These are phyloP conservation scores for Cantharis nigra DNA, from an alignment of 2,888 invertebrate genomes.

Conservation along the genomic window DNA sequence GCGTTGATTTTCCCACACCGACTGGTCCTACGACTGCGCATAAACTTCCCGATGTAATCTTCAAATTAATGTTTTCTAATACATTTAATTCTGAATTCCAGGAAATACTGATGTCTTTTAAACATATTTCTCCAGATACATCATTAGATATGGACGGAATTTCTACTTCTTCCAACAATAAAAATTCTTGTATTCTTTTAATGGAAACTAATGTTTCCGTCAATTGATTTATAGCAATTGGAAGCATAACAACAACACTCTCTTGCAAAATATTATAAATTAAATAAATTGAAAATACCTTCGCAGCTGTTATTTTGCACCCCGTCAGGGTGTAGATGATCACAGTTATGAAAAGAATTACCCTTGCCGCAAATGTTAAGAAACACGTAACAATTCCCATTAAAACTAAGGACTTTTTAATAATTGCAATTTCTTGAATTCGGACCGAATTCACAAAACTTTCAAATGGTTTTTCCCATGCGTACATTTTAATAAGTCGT, in stretches of 20 bases:
- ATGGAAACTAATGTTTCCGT: slow-evolving; percentile 64
- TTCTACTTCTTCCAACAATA: slow-evolving; percentile 61
- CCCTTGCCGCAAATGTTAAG: slow-evolving; percentile 80
- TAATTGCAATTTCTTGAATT: slow-evolving; percentile 29
- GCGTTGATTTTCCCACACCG: too few relatives aligned
- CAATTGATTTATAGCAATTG: slow-evolving; percentile 55
- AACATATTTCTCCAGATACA: slow-evolving; percentile 31
- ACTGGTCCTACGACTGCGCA: too few relatives aligned
- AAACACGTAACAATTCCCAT: slow-evolving; percentile 69
- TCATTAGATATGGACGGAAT: slow-evolving; percentile 32
- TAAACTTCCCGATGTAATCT: slow-evolving; percentile 53
- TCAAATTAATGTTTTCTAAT: slow-evolving; percentile 53
- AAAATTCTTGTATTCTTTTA: slow-evolving; percentile 60
- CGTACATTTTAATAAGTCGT: slow-evolving; percentile 75
- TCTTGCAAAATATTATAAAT: slow-evolving; percentile 57
- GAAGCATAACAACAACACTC: slow-evolving; percentile 66
- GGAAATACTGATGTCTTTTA: slow-evolving; percentile 41
- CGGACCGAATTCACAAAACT: slow-evolving; percentile 35
- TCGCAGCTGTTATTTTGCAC: slow-evolving; percentile 61
- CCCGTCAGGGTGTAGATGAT: slow-evolving; percentile 73
- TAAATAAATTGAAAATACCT: slow-evolving; percentile 53
- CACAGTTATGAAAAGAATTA: slow-evolving; percentile 78
- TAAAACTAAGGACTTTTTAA: slow-evolving; percentile 59
- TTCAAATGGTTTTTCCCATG: slow-evolving; percentile 71
- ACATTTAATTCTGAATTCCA: slow-evolving; percentile 40